Evolutionary conservation across 2,113 vertebrate genomes (phyloP).

Genomic region (Pterocles gutturalis): DNA sequence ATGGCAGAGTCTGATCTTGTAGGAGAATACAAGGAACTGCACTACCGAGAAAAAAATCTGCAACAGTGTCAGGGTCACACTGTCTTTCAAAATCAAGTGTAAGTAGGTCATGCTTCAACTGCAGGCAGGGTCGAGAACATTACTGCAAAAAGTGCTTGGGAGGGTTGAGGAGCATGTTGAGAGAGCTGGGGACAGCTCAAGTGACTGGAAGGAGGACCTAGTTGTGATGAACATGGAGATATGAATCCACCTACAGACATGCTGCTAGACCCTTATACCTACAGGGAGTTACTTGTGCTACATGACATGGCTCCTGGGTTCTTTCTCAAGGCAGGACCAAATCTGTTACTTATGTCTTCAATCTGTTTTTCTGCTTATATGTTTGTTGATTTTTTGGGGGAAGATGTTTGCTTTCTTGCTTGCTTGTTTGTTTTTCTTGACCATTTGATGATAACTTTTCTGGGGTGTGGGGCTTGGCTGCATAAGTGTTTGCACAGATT

Average conservation of each 20-base stretch:
- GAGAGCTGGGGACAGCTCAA: not conserved
- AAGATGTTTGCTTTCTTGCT: not conserved
- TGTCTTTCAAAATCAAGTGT: constrained; percentile 32
- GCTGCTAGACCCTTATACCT: not conserved
- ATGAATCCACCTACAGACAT: not conserved
- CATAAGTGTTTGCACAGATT: not conserved
- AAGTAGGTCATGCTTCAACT: constrained; percentile 55
- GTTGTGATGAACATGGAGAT: not conserved
- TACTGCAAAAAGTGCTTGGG: not conserved
- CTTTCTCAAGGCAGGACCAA: not conserved
- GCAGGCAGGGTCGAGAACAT: not conserved
- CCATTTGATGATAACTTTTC: not conserved
- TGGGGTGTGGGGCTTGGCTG: not conserved
- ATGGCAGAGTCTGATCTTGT: constrained; percentile 47
- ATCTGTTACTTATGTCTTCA: not conserved
- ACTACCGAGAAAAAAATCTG: constrained; percentile 41
- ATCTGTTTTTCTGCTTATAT: not conserved
- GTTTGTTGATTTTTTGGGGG: not conserved
- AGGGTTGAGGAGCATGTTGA: not conserved
- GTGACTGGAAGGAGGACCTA: not conserved
- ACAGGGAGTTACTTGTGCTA: not conserved
- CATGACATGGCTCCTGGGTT: not conserved
- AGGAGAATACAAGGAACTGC: constrained; percentile 67
- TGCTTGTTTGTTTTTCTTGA: not conserved
- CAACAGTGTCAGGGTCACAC: constrained; percentile 9